Base-by-base conservation (phyloP, 1,140 invertebrate species). In the Apocrypta bakeri region DNA sequence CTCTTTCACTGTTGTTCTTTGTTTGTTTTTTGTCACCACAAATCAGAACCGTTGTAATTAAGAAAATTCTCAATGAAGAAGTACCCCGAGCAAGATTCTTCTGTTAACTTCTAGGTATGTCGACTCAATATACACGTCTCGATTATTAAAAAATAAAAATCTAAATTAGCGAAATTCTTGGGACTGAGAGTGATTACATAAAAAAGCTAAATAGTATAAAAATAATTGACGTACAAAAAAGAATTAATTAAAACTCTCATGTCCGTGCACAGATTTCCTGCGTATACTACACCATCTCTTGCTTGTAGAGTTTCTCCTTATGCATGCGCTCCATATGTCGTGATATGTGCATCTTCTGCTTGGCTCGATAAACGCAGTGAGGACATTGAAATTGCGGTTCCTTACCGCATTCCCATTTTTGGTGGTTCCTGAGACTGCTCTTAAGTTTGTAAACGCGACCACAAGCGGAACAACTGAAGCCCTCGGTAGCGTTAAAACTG, bases 291-390 rank as follows among this genome's bases (percentile, higher is more conserved):
- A 79, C 37, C 33, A 91, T 83, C 82, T 91, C 91, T 83, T 90
- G 91, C 80, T 91, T 91, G 87, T 92, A 94, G 74, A 94, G 93
- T 83, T 94, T 94, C 88, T 96, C 95, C 89, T 96, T 95, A 90
- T 97, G 96, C 96, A 97, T 97, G 25, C 96, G 94, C 89, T 97
- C 96, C 95, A 97, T 96, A 90, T 97, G 96, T 66, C 96, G 94
- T 56, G 95, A 96, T 88, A 97, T 96, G 91, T 97, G 96, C 95
- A 96, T 96, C 92, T 96, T 96, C 88, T 96, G 96, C 88, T 96
- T 97, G 85, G 96, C 96, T 83, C 95, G 93, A 90, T 97, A 96
- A 12, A 96, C 95, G 90, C 96, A 97, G 90, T 96, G 96, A 7
- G 95, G 95, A 90, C 96, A 97, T 86, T 95, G 95, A 88, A 96